phyloP scores from a whole-genome alignment of 1,140 invertebrate genomes.

The Hypothenemus hampei region DNA sequence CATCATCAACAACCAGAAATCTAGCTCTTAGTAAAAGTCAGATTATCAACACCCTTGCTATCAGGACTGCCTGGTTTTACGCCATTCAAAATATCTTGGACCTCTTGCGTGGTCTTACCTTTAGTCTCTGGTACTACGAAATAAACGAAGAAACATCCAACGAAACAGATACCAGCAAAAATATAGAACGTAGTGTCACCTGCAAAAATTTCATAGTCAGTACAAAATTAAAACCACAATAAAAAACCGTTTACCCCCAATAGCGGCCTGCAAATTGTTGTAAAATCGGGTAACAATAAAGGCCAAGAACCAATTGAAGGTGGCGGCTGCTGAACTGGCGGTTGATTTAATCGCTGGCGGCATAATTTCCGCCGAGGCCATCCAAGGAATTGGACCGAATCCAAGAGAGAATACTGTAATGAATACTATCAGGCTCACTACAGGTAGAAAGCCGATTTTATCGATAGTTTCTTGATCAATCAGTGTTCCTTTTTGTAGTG shows the following conservation, averaged over 20 bases:
- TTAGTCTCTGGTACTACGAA: conserved; percentile 71
- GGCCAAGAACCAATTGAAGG: conserved; percentile 74
- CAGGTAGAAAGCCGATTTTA: conserved; percentile 57
- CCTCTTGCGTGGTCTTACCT: conserved; percentile 67
- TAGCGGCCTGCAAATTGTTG: conserved; percentile 45
- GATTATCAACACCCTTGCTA: conserved; percentile 29
- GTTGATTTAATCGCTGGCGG: conserved; percentile 71
- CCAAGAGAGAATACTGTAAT: conserved; percentile 74
- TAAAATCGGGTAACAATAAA: conserved; percentile 80
- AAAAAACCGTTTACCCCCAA: conserved; percentile 42
- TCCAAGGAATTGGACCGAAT: conserved; percentile 77
- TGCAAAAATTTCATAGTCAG: conserved; percentile 4
- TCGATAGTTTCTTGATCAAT: conserved; percentile 26
- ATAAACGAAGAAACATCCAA: conserved; percentile 62
- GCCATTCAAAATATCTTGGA: conserved; percentile 55
- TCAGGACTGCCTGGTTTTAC: conserved; percentile 10
- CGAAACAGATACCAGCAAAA: conserved; percentile 58
- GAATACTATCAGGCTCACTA: conserved; percentile 68
- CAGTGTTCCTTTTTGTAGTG: conserved; percentile 48
- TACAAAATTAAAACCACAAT: background rate
- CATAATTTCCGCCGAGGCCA: conserved; percentile 72
- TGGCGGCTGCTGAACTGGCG: conserved; percentile 66
- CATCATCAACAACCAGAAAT: too few species aligned
- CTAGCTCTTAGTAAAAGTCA: conserved; percentile 25
- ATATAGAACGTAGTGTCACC: conserved; percentile 55